Conservation (phyloP, 2,888 invertebrate genomes). For the Acanthoscelides obtectus region DNA sequence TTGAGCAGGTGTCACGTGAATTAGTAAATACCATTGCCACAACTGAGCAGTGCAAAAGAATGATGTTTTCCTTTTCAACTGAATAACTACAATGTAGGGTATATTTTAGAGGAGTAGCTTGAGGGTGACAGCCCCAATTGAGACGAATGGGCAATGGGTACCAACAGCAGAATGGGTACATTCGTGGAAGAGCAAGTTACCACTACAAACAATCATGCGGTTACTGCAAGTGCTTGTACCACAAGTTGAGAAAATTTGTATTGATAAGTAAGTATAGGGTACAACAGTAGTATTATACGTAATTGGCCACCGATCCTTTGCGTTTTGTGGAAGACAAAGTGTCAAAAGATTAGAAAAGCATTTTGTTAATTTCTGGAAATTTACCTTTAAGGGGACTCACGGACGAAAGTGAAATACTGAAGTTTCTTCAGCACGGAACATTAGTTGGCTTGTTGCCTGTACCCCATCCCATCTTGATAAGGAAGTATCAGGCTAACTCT, state of each 20-base stretch:
- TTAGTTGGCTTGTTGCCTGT: constrained; percentile 95
- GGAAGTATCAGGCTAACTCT: constrained; percentile 98
- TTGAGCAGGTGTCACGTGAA: no score
- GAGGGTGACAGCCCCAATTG: constrained; percentile 50
- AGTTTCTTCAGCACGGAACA: constrained; percentile 98
- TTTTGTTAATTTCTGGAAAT: no score
- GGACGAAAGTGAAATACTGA: constrained; percentile 98
- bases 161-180: constrained; percentile 95
- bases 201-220: constrained; percentile 98
- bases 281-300: no score
- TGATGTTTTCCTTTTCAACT: no score
- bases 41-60: no score
- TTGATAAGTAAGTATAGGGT: constrained; percentile 76
- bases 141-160: constrained; percentile 61
- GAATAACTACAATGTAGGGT: neutral
- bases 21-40: no score
- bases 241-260: constrained; percentile 99
- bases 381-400: constrained; percentile 76
- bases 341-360: no score
- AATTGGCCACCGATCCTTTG: no score
- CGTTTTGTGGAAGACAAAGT: no score
- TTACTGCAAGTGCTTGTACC: constrained; percentile 97
- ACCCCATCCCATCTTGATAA: constrained; percentile 97
- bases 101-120: constrained; percentile 58
- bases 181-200: constrained; percentile 95